Percentiles rank a stretch among this genome's conserved stretches.
Conservation (phyloP, 35 echinoderm and acorn worm genomes). For the Strongylocentrotus purpuratus region DNA sequence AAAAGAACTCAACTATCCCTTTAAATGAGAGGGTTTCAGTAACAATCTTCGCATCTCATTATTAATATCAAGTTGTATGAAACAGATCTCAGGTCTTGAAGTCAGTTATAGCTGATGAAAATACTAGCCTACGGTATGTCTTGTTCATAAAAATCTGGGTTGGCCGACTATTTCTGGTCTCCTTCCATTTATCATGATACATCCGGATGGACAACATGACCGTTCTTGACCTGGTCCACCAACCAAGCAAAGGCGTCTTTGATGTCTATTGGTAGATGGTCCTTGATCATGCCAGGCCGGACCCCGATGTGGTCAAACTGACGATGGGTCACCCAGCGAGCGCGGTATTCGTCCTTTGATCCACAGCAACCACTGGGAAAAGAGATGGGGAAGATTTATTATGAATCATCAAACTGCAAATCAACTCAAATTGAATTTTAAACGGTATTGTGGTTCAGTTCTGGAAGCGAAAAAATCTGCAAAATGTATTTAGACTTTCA, state of each 20-base stretch:
- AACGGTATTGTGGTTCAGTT: too few species aligned
- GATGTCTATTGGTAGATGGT: conserved; percentile 68
- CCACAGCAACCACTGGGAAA: conserved; percentile 62
- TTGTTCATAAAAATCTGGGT: background rate
- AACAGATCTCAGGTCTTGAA: too few species aligned
- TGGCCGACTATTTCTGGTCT: background rate
- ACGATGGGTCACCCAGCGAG: conserved; percentile 78
- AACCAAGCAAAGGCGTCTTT: conserved; percentile 44
- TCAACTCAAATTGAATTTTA: background rate
- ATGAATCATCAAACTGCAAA: background rate
- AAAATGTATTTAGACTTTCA: too few species aligned
- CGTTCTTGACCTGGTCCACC: conserved; percentile 18
- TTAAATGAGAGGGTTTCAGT: too few species aligned
- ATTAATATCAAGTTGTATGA: too few species aligned
- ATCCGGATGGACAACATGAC: conserved; percentile 21
- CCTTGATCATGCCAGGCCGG: conserved; percentile 75
- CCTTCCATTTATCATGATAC: background rate
- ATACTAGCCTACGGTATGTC: background rate
- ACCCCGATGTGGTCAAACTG: conserved; percentile 80
- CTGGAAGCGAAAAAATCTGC: too few species aligned
- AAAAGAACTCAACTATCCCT: too few species aligned
- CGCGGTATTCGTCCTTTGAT: conserved; percentile 6
- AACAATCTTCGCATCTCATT: too few species aligned
- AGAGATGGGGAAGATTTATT: background rate
- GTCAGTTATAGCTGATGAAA: background rate